Base-by-base conservation (phyloP, 2,797 vertebrate species). In the Girardinus metallicus region DNA sequence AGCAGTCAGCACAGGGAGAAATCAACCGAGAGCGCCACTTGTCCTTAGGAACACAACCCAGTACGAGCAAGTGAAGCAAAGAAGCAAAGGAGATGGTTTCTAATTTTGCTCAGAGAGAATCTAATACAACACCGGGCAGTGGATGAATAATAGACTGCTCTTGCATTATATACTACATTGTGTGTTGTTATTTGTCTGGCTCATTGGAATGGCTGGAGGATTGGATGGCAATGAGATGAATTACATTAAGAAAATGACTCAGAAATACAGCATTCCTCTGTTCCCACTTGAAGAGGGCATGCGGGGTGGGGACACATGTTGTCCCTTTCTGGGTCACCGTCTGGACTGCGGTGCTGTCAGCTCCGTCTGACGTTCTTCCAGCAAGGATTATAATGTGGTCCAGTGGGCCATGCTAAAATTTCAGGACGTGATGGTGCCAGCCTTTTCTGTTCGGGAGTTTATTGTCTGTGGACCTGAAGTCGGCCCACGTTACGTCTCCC, bases 11-110 rank as follows among this genome's bases (percentile, higher is more conserved):
- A 72, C 87, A 90, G 77, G 74, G 83, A 91, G 86, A 85, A 87
- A 89, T 75, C 80, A 60, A 83, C 86, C 80, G 77, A 89, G 91
- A 93, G 90, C 92, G 91, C 89, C 84, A 85, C 82, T 85, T 74
- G 80, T 90, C 92, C 92, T 92, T 91, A 88, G 77, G 77, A 83
- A 81, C 83, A 86, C 77, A 85, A 84, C 80, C 75, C 73, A 78
- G 78, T 13, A 46, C 21, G 51, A 85, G 80, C 41, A 71, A 85
- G n/a, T 34, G 79, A 80, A 89, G 80, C 26, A 80, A 41, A 75
- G 72, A 85, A 44, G 70, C 76, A 43, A 70, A 76, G 77, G 43
- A 72, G 74, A 80, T 49, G 60, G 64, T 79, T 83, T 71, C 75
- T 60, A 78, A 81, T 81, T 64, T 46, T 60, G 68, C 81, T 75